Conservation (phyloP, 2,888 invertebrate species). For the Aproaerema taeniolella region DNA sequence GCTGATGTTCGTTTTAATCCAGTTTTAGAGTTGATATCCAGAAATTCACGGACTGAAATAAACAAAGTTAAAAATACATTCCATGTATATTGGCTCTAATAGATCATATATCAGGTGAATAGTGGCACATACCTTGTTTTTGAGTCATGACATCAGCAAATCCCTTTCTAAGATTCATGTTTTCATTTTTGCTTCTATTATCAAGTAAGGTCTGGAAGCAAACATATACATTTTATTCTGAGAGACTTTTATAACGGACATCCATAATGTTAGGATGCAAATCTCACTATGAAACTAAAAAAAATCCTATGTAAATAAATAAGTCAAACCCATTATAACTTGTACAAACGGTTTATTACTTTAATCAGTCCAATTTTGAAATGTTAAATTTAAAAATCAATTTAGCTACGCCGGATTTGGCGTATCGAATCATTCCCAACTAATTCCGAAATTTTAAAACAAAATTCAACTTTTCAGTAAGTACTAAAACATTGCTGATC, state of each 20-base stretch:
- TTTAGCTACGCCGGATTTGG: no score
- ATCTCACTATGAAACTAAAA: no score
- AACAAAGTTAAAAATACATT: background rate
- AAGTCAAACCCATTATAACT: background rate
- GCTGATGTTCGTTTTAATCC: conserved; percentile 72
- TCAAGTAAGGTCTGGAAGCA: conserved; percentile 81
- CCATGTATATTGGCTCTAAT: no score
- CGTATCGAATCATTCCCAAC: no score
- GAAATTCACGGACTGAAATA: conserved; percentile 83
- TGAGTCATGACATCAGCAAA: conserved; percentile 86
- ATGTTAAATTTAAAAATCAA: no score
- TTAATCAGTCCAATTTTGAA: background rate
- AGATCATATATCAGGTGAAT: no score
- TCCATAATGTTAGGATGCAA: no score
- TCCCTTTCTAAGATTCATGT: conserved; percentile 81
- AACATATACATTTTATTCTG: no score
- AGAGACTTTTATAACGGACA: no score
- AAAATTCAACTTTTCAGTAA: no score
- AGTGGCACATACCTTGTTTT: conserved; percentile 85
- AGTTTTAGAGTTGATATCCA: conserved; percentile 78
- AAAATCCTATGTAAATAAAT: background rate
- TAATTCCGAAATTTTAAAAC: no score
- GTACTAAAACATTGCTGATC: no score
- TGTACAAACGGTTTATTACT: background rate
- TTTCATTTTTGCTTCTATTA: conserved; percentile 84